Percentiles rank a stretch among this genome's conserved stretches.
Conservation (phyloP, 2,888 invertebrate species). For the Pterostichus niger region DNA sequence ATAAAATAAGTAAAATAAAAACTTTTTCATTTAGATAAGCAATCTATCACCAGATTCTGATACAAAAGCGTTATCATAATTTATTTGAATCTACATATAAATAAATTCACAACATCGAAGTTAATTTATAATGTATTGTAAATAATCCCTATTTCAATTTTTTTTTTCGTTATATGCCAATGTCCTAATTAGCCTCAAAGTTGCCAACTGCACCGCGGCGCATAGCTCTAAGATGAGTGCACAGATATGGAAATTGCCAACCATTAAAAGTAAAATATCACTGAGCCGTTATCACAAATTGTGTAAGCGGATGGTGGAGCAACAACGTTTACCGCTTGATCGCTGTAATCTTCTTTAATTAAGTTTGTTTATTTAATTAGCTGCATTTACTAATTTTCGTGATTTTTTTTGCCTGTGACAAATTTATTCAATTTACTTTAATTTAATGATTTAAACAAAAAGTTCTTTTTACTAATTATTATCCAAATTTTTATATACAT, state of each 20-base stretch:
- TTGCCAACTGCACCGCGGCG: background rate
- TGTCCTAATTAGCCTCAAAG: constrained; percentile 29
- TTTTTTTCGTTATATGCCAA: constrained; percentile 17
- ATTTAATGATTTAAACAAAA: too few relatives aligned
- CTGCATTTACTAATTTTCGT: constrained; percentile 24
- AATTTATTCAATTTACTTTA: too few relatives aligned
- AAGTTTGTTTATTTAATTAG: constrained; percentile 34
- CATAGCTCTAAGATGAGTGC: constrained; percentile 23
- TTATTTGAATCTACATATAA: too few relatives aligned
- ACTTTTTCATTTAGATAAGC: too few relatives aligned
- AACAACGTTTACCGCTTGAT: constrained; percentile 21
- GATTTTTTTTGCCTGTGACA: background rate
- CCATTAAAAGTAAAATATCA: constrained; percentile 56
- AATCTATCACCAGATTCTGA: too few relatives aligned
- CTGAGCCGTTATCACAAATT: constrained; percentile 41
- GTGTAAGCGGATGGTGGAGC: background rate
- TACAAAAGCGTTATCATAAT: too few relatives aligned
- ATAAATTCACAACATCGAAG: too few relatives aligned
- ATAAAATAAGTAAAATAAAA: too few relatives aligned
- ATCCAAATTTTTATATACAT: too few relatives aligned
- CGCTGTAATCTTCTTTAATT: constrained; percentile 13
- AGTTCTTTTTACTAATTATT: too few relatives aligned
- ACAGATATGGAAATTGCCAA: constrained; percentile 59
- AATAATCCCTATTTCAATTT: too few relatives aligned
- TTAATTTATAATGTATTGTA: too few relatives aligned